Percentiles rank a stretch among this genome's conserved stretches.
These are phyloP conservation scores for Leucoraja ocellata DNA, from an alignment of 2,797 vertebrate genomes.

Conservation along the genomic window DNA sequence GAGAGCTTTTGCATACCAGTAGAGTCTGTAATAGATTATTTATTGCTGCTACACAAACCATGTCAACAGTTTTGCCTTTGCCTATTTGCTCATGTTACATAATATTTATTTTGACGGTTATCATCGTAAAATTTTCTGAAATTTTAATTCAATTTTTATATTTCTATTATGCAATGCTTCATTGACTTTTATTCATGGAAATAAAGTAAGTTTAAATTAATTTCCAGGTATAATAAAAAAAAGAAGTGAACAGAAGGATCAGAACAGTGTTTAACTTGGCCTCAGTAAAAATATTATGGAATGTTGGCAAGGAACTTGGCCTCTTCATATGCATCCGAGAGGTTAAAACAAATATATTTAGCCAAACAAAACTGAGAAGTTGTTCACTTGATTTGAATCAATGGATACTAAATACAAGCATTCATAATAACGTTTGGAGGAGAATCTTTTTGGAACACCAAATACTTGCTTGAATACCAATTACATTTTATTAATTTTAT, in stretches of 20 bases:
- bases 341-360: background rate
- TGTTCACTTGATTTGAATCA: no score
- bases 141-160: conserved; percentile 7
- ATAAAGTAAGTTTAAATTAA: background rate
- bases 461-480: background rate
- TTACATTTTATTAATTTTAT: background rate
- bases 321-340: background rate
- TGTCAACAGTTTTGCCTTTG: background rate
- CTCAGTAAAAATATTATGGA: background rate
- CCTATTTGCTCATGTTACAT: background rate
- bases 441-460: background rate
- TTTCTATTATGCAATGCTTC: conserved; percentile 14
- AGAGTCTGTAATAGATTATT: background rate
- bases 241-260: background rate
- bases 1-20: background rate
- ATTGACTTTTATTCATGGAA: background rate
- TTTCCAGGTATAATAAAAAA: background rate
- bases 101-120: conserved; percentile 24
- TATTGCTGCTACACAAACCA: conserved; percentile 14
- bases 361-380: background rate
- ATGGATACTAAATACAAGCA: background rate
- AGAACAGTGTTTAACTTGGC: background rate
- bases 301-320: background rate
- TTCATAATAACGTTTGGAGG: background rate
- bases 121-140: background rate